Evolutionary conservation across 2,113 vertebrate species (phyloP).

Genomic region (Protomyctophum bolini): DNA sequence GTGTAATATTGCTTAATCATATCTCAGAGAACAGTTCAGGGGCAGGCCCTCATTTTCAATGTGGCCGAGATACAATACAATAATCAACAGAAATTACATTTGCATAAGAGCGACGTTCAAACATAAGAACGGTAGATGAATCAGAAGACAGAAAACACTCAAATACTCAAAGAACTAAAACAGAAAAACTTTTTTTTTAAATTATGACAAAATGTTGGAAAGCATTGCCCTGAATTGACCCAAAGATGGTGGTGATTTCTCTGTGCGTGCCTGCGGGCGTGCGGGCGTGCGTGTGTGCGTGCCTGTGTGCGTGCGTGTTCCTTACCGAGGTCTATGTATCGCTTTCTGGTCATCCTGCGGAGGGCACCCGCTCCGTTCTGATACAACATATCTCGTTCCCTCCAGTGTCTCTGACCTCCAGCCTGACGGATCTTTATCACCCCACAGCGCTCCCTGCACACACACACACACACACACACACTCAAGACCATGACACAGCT

Average conservation of each 20-base stretch:
- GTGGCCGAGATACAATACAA: no score
- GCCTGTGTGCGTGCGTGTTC: neutral
- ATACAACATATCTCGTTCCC: constrained; percentile 84
- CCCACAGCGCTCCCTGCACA: constrained; percentile 87
- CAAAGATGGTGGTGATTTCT: neutral
- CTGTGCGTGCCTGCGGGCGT: neutral
- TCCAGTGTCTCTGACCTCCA: constrained; percentile 81
- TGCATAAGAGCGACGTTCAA: no score
- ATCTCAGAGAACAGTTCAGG: no score
- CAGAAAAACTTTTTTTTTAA: no score
- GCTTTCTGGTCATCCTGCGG: constrained; percentile 87
- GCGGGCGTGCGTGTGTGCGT: neutral
- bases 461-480: constrained; percentile 21
- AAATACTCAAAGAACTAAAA: no score
- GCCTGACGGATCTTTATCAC: constrained; percentile 90
- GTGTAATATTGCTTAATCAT: no score
- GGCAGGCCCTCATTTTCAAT: no score
- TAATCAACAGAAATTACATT: no score
- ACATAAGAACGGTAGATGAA: no score
- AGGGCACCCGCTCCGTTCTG: constrained; percentile 81
- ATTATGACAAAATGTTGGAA: neutral
- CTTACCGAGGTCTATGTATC: constrained; percentile 92
- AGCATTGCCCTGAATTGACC: no score
- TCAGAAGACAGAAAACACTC: no score
- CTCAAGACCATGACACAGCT: no score